These are phyloP conservation scores for Sebastes elongatus DNA, from an alignment of 2,797 vertebrate species.

Conservation along the genomic window DNA sequence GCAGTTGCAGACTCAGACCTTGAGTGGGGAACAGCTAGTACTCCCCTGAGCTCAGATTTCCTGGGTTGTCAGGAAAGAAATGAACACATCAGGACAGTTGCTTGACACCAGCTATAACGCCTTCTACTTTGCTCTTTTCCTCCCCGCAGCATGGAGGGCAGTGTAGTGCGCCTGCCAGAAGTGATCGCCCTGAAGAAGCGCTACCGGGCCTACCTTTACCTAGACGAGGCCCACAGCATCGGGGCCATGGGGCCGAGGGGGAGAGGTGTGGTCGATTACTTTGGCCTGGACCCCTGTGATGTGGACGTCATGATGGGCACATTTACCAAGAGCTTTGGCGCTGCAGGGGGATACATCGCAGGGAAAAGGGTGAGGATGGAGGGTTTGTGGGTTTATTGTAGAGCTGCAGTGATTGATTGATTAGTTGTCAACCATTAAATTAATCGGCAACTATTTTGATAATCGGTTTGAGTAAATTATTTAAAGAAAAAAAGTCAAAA, in stretches of 20 bases:
- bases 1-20: not conserved
- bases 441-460: too few relatives aligned
- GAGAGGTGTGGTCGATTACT: slow-evolving; percentile 89
- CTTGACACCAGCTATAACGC: slow-evolving; percentile 79
- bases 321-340: slow-evolving; percentile 94
- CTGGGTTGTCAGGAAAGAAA: slow-evolving; percentile 58
- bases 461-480: too few relatives aligned
- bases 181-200: slow-evolving; percentile 92
- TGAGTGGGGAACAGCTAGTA: not conserved
- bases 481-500: too few relatives aligned
- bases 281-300: slow-evolving; percentile 84
- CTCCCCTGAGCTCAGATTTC: not conserved
- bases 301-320: slow-evolving; percentile 95
- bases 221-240: slow-evolving; percentile 96
- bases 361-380: slow-evolving; percentile 87
- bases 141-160: slow-evolving; percentile 92
- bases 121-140: slow-evolving; percentile 15
- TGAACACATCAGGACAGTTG: slow-evolving; percentile 80
- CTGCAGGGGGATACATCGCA: slow-evolving; percentile 92
- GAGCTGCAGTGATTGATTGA: too few relatives aligned
- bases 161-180: slow-evolving; percentile 90
- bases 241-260: slow-evolving; percentile 88
- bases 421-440: too few relatives aligned
- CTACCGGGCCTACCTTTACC: slow-evolving; percentile 93
- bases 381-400: not conserved